phyloP scores from a whole-genome alignment of 2,113 vertebrate genomes.

The Lycaon pictus region DNA sequence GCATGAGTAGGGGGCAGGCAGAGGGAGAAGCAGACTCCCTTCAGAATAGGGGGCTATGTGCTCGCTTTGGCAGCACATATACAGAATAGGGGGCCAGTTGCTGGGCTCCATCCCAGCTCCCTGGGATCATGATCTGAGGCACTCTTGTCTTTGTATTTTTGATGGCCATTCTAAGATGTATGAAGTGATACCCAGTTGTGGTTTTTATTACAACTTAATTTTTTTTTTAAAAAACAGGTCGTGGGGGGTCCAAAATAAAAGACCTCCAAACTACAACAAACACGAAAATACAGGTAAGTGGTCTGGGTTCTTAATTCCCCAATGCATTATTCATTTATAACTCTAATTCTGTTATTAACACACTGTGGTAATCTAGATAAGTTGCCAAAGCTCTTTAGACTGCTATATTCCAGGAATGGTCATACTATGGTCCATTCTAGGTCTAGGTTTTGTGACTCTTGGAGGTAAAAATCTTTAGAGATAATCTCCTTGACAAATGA shows the following conservation, averaged over 20 bases:
- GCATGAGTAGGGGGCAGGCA: not conserved
- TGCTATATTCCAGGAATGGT: not conserved
- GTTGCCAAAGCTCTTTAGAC: not conserved
- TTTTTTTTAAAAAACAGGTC: slow-evolving; percentile 89
- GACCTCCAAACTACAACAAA: slow-evolving; percentile 92
- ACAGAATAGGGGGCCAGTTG: not conserved
- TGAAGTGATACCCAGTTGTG: not conserved
- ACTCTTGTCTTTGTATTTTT: not conserved
- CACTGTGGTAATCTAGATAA: not conserved
- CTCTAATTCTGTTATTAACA: not conserved
- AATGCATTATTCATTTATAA: slow-evolving; percentile 31
- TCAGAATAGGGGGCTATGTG: no score
- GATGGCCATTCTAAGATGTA: not conserved
- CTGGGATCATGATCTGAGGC: not conserved
- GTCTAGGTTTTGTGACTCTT: slow-evolving; percentile 24
- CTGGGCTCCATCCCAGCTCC: not conserved
- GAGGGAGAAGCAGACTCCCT: not conserved
- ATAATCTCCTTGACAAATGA: not conserved
- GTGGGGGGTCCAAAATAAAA: slow-evolving; percentile 93
- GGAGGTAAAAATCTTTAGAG: not conserved
- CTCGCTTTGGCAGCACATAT: no score
- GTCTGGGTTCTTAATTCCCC: not conserved
- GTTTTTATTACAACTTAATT: slow-evolving; percentile 24
- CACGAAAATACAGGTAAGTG: slow-evolving; percentile 93
- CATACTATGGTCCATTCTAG: not conserved